Evolutionary conservation across 2,113 vertebrate genomes (phyloP), one percentile per base, ranked within the genome.

Genomic region (Paraplagusia blochii): DNA sequence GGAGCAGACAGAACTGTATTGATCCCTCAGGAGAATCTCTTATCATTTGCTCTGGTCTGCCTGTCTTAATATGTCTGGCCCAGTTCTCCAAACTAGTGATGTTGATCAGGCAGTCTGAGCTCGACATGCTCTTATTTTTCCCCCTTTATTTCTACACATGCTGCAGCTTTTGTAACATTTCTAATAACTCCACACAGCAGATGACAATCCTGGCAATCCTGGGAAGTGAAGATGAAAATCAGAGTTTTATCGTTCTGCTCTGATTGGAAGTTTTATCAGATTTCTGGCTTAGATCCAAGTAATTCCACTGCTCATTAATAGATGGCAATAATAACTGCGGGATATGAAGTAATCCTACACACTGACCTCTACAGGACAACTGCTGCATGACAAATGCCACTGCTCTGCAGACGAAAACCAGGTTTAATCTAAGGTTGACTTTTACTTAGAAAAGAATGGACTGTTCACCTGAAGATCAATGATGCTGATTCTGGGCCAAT

Each of bases 241-340:
- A 72, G 49, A 33, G 51, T 79, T 83, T 81, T 80, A 85, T 87
- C 81, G 50, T 36, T 47, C 16, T 57, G 68, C 77, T 59, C 34
- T 17, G 76, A 82, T 68, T 62, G 35, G 70, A 48, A 46, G 38
- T 72, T 72, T 73, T 78, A 84, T 81, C 76, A 42, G 80, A 86
- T 87, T 80, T 84, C 79, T 82, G 66, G 84, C 86, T 86, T 74
- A 84, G 82, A 85, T 85, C 74, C 53, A 74, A 55, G 54, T 56
- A 79, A 76, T 79, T 70, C 66, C 58, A 71, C 78, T 64, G 18
- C 51, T 47, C 53, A 9, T 63, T 76, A 83, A 84, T 83, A 45
- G 81, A 64, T 44, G 15, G 70, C 71, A 76, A 84, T n/a, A n/a
- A 80, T 65, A 76, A 62, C 83, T 75, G 66, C 66, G 40, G 51